Evolutionary conservation across 2,888 invertebrate genomes (phyloP).

Genomic region (Drosophila gaucha): DNA sequence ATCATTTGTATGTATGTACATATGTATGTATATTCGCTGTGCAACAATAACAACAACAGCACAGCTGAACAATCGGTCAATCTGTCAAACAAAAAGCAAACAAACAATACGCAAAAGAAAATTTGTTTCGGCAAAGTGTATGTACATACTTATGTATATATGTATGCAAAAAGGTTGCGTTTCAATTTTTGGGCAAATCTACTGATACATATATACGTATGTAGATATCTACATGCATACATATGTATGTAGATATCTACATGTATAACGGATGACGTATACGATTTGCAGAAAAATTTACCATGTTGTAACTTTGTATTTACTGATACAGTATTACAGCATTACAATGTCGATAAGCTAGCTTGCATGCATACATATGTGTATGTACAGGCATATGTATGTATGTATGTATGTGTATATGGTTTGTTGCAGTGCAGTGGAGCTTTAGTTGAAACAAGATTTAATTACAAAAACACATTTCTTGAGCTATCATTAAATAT

Average conservation of each 20-base stretch:
- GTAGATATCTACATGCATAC: background rate
- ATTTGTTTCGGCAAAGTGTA: background rate
- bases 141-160: too few relatives aligned
- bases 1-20: slow-evolving; percentile 8
- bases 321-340: background rate
- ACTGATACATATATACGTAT: background rate
- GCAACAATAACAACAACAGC: slow-evolving; percentile 28
- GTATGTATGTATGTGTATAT: too few relatives aligned
- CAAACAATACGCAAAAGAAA: slow-evolving; percentile 14
- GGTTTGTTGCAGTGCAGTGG: too few relatives aligned
- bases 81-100: slow-evolving; percentile 19
- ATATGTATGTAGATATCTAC: background rate
- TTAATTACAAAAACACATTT: too few relatives aligned
- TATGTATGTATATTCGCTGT: slow-evolving; percentile 19
- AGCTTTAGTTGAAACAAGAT: background rate
- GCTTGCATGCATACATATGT: too few relatives aligned
- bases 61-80: slow-evolving; percentile 19
- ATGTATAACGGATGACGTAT: background rate
- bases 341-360: background rate
- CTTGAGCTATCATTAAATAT: background rate
- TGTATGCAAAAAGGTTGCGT: too few relatives aligned
- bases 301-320: slow-evolving; percentile 1
- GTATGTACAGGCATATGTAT: background rate
- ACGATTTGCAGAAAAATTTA: too few relatives aligned
- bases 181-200: too few relatives aligned